Evolutionary conservation across 2,113 vertebrate genomes (phyloP).

Genomic region (Ploceus nigricollis): DNA sequence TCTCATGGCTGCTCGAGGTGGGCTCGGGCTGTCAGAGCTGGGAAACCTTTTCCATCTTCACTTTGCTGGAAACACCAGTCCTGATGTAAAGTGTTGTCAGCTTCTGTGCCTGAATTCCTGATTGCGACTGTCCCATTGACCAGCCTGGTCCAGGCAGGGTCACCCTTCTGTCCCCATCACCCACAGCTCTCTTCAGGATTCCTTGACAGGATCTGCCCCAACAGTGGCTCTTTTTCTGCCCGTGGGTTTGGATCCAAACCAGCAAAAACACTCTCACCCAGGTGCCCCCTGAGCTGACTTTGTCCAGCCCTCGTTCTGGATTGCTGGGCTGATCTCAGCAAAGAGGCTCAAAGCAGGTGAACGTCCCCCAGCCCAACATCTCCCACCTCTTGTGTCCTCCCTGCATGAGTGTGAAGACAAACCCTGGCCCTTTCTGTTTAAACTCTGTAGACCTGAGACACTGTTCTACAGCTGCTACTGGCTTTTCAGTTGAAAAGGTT

Average conservation of each 20-base stretch:
- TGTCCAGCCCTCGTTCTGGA: not conserved
- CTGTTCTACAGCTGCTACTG: not conserved
- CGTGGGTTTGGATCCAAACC: not conserved
- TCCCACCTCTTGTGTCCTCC: not conserved
- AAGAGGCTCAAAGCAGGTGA: not conserved
- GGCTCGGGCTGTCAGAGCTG: not conserved
- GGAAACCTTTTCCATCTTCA: not conserved
- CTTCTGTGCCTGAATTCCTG: rapidly evolving
- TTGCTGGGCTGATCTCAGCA: not conserved
- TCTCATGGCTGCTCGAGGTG: not conserved
- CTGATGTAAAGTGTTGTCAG: not conserved
- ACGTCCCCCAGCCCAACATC: not conserved
- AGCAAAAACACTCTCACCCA: not conserved
- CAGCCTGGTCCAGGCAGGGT: not conserved
- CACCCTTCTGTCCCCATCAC: not conserved
- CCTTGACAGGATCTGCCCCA: not conserved
- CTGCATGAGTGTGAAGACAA: rapidly evolving
- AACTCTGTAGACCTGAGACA: not conserved
- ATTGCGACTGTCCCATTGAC: rapidly evolving
- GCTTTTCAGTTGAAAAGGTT: not conserved
- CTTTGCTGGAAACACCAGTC: not conserved
- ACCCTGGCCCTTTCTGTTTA: not conserved
- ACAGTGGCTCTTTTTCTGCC: not conserved
- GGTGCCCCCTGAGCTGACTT: not conserved
- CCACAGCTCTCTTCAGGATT: not conserved